Conservation (phyloP, 2,797 vertebrate species). For the Salarias fasciatus region DNA sequence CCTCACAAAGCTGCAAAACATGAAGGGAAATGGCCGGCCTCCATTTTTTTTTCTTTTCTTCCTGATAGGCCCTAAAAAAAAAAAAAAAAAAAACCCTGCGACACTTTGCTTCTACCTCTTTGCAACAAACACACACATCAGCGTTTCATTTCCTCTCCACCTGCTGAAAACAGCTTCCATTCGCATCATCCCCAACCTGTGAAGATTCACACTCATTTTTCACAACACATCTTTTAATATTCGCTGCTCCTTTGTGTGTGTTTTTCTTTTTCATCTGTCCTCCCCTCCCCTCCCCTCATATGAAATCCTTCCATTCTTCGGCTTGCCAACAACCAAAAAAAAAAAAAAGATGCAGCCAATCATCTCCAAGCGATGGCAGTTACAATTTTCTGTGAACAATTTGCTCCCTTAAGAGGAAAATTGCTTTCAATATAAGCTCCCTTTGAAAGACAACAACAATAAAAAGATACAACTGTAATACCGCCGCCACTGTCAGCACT, state of each 20-base stretch:
- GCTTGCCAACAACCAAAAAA: slow-evolving; percentile 56
- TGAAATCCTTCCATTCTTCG: slow-evolving; percentile 82
- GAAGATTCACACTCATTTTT: slow-evolving; percentile 85
- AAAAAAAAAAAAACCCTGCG: no score
- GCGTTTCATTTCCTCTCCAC: slow-evolving; percentile 62
- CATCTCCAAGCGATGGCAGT: slow-evolving; percentile 82
- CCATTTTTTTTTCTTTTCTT: slow-evolving; percentile 8
- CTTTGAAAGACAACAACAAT: slow-evolving; percentile 88
- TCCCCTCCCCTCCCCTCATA: slow-evolving; percentile 57
- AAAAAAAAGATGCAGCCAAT: slow-evolving; percentile 80
- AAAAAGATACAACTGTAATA: slow-evolving; percentile 88
- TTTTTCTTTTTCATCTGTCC: background rate
- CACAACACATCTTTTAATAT: slow-evolving; percentile 84
- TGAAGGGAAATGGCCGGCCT: slow-evolving; percentile 44
- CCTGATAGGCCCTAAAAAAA: no score
- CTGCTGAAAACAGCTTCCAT: slow-evolving; percentile 76
- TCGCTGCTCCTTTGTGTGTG: slow-evolving; percentile 47
- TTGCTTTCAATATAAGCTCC: slow-evolving; percentile 87
- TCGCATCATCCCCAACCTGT: slow-evolving; percentile 77
- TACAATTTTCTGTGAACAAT: slow-evolving; percentile 86
- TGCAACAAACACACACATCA: slow-evolving; percentile 48
- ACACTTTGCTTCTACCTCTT: slow-evolving; percentile 39
- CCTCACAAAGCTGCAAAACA: slow-evolving; percentile 69
- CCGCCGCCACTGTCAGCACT: slow-evolving; percentile 82
- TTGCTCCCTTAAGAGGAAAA: slow-evolving; percentile 88